Evolutionary conservation across 2,113 vertebrate genomes (phyloP).

Genomic region (Bostrychus sinensis): DNA sequence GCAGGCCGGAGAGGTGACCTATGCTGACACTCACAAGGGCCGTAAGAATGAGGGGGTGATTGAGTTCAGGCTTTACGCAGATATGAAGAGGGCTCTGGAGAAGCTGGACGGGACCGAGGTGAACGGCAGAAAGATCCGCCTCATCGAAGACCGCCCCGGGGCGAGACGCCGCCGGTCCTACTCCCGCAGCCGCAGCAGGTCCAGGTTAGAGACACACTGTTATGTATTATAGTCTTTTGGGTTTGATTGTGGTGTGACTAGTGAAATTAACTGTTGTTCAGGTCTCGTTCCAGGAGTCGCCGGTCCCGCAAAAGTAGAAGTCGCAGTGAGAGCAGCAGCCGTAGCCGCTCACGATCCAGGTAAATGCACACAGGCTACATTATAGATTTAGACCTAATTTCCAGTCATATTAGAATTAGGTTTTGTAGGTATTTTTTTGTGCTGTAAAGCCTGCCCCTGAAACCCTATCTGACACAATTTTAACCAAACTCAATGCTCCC

Average conservation of each 20-base stretch:
- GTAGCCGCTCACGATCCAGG: conserved; percentile 89
- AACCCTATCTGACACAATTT: no score
- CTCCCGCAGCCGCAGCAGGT: conserved; percentile 91
- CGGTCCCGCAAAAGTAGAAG: conserved; percentile 93
- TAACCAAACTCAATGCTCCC: not conserved
- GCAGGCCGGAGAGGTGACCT: conserved; percentile 97
- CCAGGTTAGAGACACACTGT: conserved; percentile 77
- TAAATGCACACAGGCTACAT: conserved; percentile 49
- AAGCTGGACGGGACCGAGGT: conserved; percentile 96
- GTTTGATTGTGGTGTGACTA: not conserved
- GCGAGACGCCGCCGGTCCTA: conserved; percentile 89
- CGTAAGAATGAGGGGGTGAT: conserved; percentile 96
- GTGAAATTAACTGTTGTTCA: conserved; percentile 50
- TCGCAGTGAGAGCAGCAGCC: conserved; percentile 89
- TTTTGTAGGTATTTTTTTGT: no score
- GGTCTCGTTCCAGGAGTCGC: conserved; percentile 93
- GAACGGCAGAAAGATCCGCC: conserved; percentile 94
- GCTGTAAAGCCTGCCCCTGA: no score
- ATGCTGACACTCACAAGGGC: conserved; percentile 95
- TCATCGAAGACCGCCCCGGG: conserved; percentile 94
- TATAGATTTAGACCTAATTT: no score
- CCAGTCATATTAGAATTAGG: no score
- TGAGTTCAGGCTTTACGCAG: conserved; percentile 95
- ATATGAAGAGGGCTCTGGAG: conserved; percentile 98
- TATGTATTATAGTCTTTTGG: not conserved